Evolutionary conservation across 64 coral and sea anemone genomes (phyloP).

Genomic region (Stichodactyla helianthus): DNA sequence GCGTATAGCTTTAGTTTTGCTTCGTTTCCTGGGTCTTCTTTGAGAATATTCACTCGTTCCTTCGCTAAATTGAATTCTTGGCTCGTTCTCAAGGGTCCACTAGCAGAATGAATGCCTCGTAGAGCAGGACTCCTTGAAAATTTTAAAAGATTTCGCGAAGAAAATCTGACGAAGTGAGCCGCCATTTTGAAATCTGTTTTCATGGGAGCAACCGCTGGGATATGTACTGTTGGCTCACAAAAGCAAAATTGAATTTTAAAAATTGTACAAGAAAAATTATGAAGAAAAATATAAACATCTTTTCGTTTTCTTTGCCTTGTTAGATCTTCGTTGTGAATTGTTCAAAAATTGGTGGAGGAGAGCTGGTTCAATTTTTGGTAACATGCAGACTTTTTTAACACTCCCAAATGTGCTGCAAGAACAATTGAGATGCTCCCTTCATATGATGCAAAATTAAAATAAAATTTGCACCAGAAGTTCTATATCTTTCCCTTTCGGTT

Average conservation of each 20-base stretch:
- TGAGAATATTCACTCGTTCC: conserved; percentile 63
- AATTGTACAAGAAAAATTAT: not conserved
- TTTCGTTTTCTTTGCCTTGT: not conserved
- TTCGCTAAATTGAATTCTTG: conserved; percentile 72
- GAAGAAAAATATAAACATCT: not conserved
- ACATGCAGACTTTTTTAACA: too few species aligned
- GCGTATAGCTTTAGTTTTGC: conserved; percentile 91
- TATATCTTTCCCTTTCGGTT: too few species aligned
- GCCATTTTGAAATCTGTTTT: not conserved
- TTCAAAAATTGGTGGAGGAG: too few species aligned
- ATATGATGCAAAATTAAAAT: not conserved
- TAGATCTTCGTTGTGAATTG: not conserved
- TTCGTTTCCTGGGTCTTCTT: conserved; percentile 95
- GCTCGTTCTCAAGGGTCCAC: conserved; percentile 7
- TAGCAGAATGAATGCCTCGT: conserved; percentile 35
- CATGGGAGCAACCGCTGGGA: not conserved
- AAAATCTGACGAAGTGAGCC: conserved; percentile 9
- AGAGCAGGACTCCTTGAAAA: conserved; percentile 3
- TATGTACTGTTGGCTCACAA: not conserved
- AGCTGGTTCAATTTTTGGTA: too few species aligned
- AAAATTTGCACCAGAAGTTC: not conserved
- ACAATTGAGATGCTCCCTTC: too few species aligned
- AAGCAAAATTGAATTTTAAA: not conserved
- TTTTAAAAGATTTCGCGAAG: not conserved
- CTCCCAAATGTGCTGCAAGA: too few species aligned